Percentiles rank a stretch among this genome's conserved stretches.
These are phyloP conservation scores for Eutrigla gurnardus DNA, from an alignment of 2,797 vertebrate species.

Conservation along the genomic window DNA sequence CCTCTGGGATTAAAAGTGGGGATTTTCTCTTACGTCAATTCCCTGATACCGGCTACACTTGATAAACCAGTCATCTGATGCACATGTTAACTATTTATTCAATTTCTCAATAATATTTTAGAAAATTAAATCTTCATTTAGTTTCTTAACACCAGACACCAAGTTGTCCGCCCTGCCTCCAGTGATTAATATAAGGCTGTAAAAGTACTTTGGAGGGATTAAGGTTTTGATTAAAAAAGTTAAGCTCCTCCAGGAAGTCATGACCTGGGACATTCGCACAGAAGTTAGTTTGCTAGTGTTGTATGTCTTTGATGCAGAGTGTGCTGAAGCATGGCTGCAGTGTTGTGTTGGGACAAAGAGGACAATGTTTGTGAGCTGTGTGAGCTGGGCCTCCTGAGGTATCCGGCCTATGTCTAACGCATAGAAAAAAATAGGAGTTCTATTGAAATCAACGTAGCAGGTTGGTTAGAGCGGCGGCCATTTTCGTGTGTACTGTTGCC, in stretches of 20 bases:
- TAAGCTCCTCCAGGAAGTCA: background rate
- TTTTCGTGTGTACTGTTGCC: too few relatives aligned
- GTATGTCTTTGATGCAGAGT: background rate
- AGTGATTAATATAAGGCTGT: background rate
- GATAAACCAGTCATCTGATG: background rate
- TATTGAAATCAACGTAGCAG: too few relatives aligned
- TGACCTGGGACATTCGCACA: background rate
- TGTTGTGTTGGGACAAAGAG: too few relatives aligned
- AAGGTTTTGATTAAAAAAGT: background rate
- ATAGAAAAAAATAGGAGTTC: too few relatives aligned
- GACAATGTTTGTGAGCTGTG: background rate
- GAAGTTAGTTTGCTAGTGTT: background rate
- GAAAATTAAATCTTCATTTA: background rate
- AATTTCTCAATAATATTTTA: background rate
- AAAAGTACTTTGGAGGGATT: background rate
- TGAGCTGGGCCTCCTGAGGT: too few relatives aligned
- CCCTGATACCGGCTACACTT: background rate
- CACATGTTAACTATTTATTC: background rate
- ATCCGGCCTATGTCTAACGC: too few relatives aligned
- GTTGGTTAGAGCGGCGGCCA: too few relatives aligned
- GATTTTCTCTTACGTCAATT: background rate
- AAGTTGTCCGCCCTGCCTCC: too few relatives aligned
- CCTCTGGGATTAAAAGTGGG: background rate
- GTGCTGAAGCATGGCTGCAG: background rate
- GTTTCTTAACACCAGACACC: too few relatives aligned